phyloP scores from a whole-genome alignment of 30 jellyfish, hydroid and myxozoan genomes.

The Pseudorhiza aurosa region DNA sequence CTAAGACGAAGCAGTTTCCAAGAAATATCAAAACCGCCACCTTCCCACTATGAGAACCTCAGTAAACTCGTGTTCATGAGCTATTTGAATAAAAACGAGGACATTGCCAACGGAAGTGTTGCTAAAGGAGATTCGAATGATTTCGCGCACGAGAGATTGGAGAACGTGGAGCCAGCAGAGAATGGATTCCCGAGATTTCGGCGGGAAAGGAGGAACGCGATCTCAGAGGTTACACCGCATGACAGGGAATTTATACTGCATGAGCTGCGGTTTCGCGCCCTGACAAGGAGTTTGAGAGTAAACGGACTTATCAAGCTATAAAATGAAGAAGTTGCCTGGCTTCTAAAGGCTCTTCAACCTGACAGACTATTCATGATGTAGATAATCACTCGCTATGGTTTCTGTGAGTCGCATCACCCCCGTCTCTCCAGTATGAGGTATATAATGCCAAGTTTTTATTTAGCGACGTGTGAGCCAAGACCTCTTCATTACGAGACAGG shows the following conservation, averaged over 20 bases:
- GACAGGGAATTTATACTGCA: constrained; percentile 15
- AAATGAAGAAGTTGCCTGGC: too few species aligned
- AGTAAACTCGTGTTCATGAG: not conserved
- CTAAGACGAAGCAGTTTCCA: constrained; percentile 21
- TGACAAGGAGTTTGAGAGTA: not conserved
- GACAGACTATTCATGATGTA: too few species aligned
- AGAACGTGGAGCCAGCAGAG: too few species aligned
- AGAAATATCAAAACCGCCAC: not conserved
- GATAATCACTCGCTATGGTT: too few species aligned
- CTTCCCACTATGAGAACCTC: not conserved
- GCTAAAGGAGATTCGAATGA: not conserved
- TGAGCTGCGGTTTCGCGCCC: constrained; percentile 4
- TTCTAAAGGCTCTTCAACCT: too few species aligned
- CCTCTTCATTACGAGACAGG: too few species aligned
- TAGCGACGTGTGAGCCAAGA: too few species aligned
- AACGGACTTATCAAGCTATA: constrained; percentile 6
- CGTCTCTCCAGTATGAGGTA: too few species aligned
- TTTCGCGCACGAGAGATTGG: too few species aligned
- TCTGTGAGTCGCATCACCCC: too few species aligned
- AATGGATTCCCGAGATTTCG: constrained; percentile 21
- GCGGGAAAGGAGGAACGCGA: constrained; percentile 56
- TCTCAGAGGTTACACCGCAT: constrained; percentile 22
- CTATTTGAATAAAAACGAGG: not conserved
- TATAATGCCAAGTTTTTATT: too few species aligned
- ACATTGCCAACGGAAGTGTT: not conserved